Conservation (phyloP, 2,888 invertebrate species). For the Pandemis heparana region DNA sequence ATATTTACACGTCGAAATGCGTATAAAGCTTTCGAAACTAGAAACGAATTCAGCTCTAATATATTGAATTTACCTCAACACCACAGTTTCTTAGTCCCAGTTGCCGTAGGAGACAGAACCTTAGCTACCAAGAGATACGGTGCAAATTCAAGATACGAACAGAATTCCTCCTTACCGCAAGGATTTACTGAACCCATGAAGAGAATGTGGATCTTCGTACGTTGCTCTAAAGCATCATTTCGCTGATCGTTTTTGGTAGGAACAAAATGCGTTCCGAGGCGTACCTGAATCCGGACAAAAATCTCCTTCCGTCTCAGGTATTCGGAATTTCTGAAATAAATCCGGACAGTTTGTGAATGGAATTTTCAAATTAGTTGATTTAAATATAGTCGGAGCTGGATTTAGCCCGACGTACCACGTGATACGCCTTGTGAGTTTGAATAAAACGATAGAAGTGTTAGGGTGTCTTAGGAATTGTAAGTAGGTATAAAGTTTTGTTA, state of each 20-base stretch:
- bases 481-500: too few relatives aligned
- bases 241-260: not conserved
- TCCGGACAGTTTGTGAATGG: conserved; percentile 46
- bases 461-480: not conserved
- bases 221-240: conserved; percentile 18
- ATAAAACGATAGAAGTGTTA: not conserved
- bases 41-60: conserved; percentile 48
- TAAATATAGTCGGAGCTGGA: conserved; percentile 39
- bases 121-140: not conserved
- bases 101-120: conserved; percentile 20
- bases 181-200: conserved; percentile 4
- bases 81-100: conserved; percentile 44
- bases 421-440: conserved; percentile 2
- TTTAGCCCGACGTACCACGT: conserved; percentile 9
- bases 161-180: conserved; percentile 17
- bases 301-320: conserved; percentile 46
- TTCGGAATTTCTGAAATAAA: conserved; percentile 48
- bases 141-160: not conserved
- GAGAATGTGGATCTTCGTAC: conserved; percentile 1
- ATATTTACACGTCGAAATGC: conserved; percentile 45
- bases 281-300: conserved; percentile 45
- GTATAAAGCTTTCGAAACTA: conserved; percentile 44
- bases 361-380: conserved; percentile 44
- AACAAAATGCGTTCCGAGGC: conserved; percentile 42
- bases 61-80: conserved; percentile 55